Conservation (phyloP, 2,888 invertebrate species). For the Trachelus iudaicus region DNA sequence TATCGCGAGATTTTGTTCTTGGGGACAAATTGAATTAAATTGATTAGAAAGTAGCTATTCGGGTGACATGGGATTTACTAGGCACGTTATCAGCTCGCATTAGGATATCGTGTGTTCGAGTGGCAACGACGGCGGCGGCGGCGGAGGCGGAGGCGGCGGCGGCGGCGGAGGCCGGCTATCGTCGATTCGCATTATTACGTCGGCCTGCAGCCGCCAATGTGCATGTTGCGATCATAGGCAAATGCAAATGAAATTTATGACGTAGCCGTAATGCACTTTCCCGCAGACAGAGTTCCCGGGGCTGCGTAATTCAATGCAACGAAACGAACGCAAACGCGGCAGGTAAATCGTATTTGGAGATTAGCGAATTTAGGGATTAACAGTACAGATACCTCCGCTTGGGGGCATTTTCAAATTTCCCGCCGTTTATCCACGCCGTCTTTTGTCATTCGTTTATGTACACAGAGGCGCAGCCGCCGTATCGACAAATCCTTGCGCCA, state of each 20-base stretch:
- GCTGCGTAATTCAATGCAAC: not conserved
- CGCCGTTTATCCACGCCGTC: no score
- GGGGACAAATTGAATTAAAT: not conserved
- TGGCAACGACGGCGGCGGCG: not conserved
- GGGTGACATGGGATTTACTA: not conserved
- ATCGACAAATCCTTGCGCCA: not conserved
- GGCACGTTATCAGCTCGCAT: not conserved
- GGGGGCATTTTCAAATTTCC: not conserved
- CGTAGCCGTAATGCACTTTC: not conserved
- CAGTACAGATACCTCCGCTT: not conserved
- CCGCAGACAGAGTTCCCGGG: not conserved
- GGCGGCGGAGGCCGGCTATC: not conserved
- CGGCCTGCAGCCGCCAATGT: not conserved
- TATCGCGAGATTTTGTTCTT: not conserved
- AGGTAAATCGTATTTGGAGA: not conserved
- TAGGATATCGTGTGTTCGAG: not conserved
- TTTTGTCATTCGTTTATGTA: no score
- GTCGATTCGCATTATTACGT: not conserved
- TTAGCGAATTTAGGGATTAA: not conserved
- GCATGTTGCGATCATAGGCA: not conserved
- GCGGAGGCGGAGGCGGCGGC: no score
- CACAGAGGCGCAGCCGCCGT: no score
- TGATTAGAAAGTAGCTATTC: not conserved
- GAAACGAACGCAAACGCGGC: not conserved
- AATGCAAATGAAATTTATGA: slow-evolving; percentile 7